Evolutionary conservation across 2,797 vertebrate genomes (phyloP).

Genomic region (Tapirus indicus): DNA sequence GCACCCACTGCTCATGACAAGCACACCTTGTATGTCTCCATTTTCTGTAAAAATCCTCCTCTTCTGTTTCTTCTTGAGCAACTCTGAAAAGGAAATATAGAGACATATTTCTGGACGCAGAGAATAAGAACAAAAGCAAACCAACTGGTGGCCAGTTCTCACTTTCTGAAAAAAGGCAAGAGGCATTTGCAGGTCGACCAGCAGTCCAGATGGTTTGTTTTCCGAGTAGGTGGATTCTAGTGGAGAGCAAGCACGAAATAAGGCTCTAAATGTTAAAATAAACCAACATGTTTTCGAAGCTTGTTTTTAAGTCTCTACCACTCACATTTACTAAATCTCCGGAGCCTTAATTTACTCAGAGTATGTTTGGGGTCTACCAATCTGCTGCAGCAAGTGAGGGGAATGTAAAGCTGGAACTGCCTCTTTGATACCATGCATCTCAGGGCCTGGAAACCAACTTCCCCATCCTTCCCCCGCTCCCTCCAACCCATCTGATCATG

Average conservation of each 20-base stretch:
- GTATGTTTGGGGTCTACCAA: not conserved
- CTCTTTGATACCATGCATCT: not conserved
- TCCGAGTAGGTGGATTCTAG: not conserved
- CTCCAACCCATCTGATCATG: fast-evolving
- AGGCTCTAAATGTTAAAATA: not conserved
- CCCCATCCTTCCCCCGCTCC: not conserved
- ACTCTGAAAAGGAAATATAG: not conserved
- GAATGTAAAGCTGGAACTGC: not conserved
- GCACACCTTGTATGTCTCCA: not conserved
- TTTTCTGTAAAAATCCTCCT: not conserved
- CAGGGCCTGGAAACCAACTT: not conserved
- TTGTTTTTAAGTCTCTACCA: not conserved
- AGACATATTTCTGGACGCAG: not conserved
- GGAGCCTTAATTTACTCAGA: not conserved
- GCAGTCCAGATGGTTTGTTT: not conserved
- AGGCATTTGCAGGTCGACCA: fast-evolving
- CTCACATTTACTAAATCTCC: not conserved
- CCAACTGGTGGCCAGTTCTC: not conserved
- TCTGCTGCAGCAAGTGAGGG: not conserved
- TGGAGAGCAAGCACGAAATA: not conserved
- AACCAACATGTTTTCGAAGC: not conserved
- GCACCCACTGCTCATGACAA: fast-evolving
- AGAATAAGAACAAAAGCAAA: not conserved
- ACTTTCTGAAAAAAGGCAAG: not conserved
- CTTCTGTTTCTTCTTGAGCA: not conserved